A percentile compares a stretch with the other conserved stretches of the same genome.
Conservation (phyloP, 2,797 vertebrate genomes). For the Pterois miles region DNA sequence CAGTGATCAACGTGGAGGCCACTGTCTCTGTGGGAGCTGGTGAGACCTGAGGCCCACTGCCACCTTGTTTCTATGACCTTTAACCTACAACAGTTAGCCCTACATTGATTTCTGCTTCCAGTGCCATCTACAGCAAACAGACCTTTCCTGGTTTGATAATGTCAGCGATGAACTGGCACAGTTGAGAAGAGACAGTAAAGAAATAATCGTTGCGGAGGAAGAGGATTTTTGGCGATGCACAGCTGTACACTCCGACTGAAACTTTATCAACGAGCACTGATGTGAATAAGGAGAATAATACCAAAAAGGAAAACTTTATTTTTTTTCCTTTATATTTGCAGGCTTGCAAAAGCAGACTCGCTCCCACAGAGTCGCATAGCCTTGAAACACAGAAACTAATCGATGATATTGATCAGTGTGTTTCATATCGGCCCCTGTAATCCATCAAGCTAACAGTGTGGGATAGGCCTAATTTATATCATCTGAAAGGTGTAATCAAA, state of each 20-base stretch:
- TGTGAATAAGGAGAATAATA: not conserved
- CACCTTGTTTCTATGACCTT: constrained; percentile 77
- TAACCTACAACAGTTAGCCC: constrained; percentile 62
- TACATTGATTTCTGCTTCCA: constrained; percentile 79
- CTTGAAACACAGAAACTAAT: constrained; percentile 80
- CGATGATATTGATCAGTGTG: constrained; percentile 84
- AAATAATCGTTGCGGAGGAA: not conserved
- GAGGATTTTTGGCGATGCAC: not conserved
- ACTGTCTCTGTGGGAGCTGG: not conserved
- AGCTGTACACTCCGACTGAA: not conserved
- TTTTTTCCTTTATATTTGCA: not conserved
- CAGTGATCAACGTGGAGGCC: not conserved
- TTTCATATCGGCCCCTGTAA: constrained; percentile 78
- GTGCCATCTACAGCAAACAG: constrained; percentile 39
- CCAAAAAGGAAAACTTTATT: not conserved
- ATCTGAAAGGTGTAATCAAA: constrained; percentile 85
- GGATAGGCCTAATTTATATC: constrained; percentile 84
- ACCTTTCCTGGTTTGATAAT: constrained; percentile 63
- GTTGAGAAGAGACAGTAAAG: constrained; percentile 48
- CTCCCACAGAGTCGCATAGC: constrained; percentile 62
- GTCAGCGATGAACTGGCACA: constrained; percentile 74
- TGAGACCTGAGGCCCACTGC: constrained; percentile 56
- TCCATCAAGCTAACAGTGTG: constrained; percentile 80
- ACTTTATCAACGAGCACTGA: not conserved
- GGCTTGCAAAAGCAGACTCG: constrained; percentile 36